phyloP scores from a whole-genome alignment of 2,888 invertebrate genomes.

The Xylota sylvarum region DNA sequence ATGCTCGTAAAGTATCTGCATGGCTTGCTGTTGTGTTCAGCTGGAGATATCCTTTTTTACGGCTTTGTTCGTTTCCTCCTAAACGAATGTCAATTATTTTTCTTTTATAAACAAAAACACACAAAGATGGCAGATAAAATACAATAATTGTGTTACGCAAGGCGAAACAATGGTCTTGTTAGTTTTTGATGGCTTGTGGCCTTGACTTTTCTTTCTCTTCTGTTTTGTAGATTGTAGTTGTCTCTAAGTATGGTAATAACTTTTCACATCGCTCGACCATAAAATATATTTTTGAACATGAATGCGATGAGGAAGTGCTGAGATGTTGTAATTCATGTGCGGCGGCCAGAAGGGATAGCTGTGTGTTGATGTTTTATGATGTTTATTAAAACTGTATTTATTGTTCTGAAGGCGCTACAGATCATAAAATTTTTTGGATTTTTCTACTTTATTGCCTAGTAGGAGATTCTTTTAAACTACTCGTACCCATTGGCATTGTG shows the following conservation, averaged over 20 bases:
- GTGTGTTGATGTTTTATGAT: background rate
- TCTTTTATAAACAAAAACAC: slow-evolving; percentile 27
- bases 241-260: slow-evolving; percentile 42
- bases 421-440: background rate
- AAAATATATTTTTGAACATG: background rate
- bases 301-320: slow-evolving; percentile 22
- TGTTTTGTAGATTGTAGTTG: background rate
- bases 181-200: slow-evolving; percentile 71
- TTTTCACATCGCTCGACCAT: slow-evolving; percentile 16
- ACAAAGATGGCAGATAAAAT: slow-evolving; percentile 67
- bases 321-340: background rate
- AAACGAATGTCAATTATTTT: slow-evolving; percentile 76
- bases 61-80: slow-evolving; percentile 51
- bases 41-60: slow-evolving; percentile 59
- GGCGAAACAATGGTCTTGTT: slow-evolving; percentile 76
- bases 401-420: slow-evolving; percentile 4
- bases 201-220: slow-evolving; percentile 56
- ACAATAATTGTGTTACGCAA: slow-evolving; percentile 69
- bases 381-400: background rate
- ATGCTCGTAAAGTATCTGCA: slow-evolving; percentile 71
- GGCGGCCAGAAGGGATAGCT: background rate
- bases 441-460: background rate
- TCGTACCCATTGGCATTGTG: too few species aligned
- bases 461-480: too few species aligned
- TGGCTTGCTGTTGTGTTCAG: slow-evolving; percentile 65